Percentiles rank a stretch among this genome's conserved stretches.
phyloP scores from a whole-genome alignment of 2,113 vertebrate genomes.

The Arenaria interpres region DNA sequence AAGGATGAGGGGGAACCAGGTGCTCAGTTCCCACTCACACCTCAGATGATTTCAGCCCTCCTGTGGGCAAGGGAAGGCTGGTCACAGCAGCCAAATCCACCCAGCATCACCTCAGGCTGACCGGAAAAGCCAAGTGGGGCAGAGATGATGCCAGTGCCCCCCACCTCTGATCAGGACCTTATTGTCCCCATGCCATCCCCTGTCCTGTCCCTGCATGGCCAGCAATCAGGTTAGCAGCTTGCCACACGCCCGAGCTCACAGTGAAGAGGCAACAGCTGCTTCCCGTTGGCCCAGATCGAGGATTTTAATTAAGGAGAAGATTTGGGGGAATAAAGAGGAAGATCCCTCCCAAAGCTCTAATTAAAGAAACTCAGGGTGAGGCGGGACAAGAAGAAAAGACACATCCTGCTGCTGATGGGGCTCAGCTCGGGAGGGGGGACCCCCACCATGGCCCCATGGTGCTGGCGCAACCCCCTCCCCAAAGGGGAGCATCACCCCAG shows the following conservation, averaged over 20 bases:
- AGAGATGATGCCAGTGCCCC: not conserved
- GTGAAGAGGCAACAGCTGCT: conserved; percentile 61
- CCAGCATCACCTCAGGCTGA: not conserved
- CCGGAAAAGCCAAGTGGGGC: not conserved
- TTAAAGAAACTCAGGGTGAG: conserved; percentile 16
- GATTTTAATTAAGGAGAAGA: conserved; percentile 63
- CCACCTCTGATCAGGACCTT: not conserved
- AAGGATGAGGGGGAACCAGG: fast-evolving
- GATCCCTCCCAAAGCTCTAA: conserved; percentile 34
- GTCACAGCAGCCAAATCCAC: not conserved
- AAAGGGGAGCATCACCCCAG: not conserved
- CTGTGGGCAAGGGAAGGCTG: not conserved
- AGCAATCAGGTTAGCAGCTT: not conserved
- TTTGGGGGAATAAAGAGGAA: conserved; percentile 50
- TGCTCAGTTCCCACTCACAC: fast-evolving
- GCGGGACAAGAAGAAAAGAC: not conserved
- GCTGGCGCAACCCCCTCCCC: not conserved
- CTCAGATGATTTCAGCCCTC: not conserved
- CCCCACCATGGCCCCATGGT: fast-evolving
- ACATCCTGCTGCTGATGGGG: not conserved
- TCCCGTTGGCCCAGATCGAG: not conserved
- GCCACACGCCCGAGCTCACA: fast-evolving
- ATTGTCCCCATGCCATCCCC: not conserved
- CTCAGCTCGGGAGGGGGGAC: not conserved
- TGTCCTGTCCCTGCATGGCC: fast-evolving